Evolutionary conservation across 2,888 invertebrate species (phyloP).

Genomic region (Venusia cambrica): DNA sequence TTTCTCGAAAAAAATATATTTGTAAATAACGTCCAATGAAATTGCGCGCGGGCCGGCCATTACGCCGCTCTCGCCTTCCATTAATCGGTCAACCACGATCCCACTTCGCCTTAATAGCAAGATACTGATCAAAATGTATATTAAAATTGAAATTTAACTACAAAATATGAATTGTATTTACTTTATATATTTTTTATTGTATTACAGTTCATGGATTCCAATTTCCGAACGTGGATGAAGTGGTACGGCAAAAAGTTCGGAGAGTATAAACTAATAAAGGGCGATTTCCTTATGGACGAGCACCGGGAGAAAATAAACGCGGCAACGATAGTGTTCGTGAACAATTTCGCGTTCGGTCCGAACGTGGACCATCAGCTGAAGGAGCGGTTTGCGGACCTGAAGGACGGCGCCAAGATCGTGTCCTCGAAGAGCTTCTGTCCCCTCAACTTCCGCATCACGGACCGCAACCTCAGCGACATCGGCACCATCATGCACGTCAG

Average conservation of each 20-base stretch:
- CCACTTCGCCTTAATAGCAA: too few species aligned
- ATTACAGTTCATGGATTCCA: constrained; percentile 90
- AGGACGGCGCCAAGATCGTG: constrained; percentile 97
- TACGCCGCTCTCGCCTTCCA: too few species aligned
- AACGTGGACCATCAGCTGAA: constrained; percentile 98
- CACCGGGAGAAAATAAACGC: constrained; percentile 96
- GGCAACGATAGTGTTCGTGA: constrained; percentile 98
- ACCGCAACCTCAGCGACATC: constrained; percentile 98
- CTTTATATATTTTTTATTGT: too few species aligned
- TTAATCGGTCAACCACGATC: too few species aligned
- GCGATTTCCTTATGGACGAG: constrained; percentile 96
- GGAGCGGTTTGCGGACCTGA: constrained; percentile 96
- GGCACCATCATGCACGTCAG: constrained; percentile 99
- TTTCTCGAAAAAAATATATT: too few species aligned
- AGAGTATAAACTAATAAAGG: constrained; percentile 94
- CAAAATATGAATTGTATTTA: too few species aligned
- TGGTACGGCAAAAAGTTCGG: constrained; percentile 98
- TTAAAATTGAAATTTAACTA: too few species aligned
- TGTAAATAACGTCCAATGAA: too few species aligned
- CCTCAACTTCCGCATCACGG: constrained; percentile 98
- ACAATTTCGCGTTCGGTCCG: constrained; percentile 99
- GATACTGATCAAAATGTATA: too few species aligned
- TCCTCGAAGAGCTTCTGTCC: constrained; percentile 99
- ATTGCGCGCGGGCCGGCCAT: too few species aligned
- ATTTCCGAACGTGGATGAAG: constrained; percentile 97